These are phyloP conservation scores for Ditylenchus weischeri DNA, from an alignment of 2,888 invertebrate genomes.

Conservation along the genomic window DNA sequence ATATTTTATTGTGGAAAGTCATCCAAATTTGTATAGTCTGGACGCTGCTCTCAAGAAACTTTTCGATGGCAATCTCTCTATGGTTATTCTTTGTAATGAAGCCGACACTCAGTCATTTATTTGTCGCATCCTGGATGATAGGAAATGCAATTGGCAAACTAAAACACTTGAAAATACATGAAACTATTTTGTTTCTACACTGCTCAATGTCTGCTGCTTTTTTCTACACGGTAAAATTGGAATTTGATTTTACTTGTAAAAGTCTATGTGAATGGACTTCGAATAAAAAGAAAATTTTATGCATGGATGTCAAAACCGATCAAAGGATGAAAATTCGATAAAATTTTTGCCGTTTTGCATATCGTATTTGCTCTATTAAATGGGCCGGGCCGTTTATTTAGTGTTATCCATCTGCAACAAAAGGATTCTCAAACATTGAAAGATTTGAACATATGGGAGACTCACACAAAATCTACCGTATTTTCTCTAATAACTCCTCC, in stretches of 20 bases:
- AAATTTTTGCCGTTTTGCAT: too few species aligned
- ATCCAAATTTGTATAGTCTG: constrained; percentile 13
- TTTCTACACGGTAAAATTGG: constrained; percentile 32
- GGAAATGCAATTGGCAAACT: constrained; percentile 16
- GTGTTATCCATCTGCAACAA: too few species aligned
- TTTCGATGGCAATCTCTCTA: constrained; percentile 14
- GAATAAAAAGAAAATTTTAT: too few species aligned
- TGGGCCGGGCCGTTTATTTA: too few species aligned
- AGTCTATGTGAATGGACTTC: too few species aligned
- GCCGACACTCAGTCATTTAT: constrained; percentile 6
- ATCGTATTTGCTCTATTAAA: too few species aligned
- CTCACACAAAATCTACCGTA: too few species aligned
- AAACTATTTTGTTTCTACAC: constrained; percentile 16
- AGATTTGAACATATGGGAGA: too few species aligned
- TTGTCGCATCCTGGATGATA: constrained; percentile 16
- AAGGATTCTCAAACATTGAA: too few species aligned
- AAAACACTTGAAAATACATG: not conserved
- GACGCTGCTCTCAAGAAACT: constrained; percentile 17
- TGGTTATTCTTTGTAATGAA: constrained; percentile 25
- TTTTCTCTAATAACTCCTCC: too few species aligned
- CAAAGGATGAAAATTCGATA: too few species aligned
- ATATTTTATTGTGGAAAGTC: not conserved
- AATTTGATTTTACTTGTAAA: not conserved
- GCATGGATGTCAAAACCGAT: too few species aligned
- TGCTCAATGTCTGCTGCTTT: constrained; percentile 27